Conservation (phyloP, 2,888 invertebrate species). For the Busseola fusca region DNA sequence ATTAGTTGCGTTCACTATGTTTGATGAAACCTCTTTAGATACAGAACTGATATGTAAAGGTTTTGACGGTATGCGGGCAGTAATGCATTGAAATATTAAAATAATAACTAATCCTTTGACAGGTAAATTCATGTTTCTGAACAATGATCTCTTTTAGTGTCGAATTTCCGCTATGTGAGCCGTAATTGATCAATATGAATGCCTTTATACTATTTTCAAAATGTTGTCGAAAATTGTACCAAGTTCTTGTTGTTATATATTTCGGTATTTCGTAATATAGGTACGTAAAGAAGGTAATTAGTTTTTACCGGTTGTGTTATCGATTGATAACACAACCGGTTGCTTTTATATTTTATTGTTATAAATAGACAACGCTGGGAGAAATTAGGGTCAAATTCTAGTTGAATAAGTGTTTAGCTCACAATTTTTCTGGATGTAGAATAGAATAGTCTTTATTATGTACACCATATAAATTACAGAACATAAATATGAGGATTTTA, state of each 20-base stretch:
- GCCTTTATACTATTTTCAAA: not conserved
- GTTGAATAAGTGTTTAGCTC: not conserved
- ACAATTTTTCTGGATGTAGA: not conserved
- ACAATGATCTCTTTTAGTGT: not conserved
- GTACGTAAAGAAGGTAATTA: not conserved
- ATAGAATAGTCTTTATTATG: not conserved
- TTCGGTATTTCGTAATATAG: not conserved
- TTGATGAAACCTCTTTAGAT: not conserved
- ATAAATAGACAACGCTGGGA: not conserved
- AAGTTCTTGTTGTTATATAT: conserved; percentile 5
- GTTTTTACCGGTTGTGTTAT: not conserved
- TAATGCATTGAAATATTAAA: conserved; percentile 12
- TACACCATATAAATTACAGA: too few relatives aligned
- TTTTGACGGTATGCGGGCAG: not conserved
- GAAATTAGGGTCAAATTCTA: not conserved
- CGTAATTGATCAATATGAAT: not conserved
- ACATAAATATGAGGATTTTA: too few relatives aligned
- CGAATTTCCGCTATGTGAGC: not conserved
- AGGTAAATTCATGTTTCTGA: conserved; percentile 18
- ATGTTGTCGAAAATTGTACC: not conserved
- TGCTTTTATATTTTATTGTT: not conserved
- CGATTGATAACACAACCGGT: not conserved
- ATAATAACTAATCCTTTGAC: conserved; percentile 4
- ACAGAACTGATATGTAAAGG: not conserved
- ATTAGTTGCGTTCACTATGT: not conserved